Evolutionary conservation across 2,888 invertebrate species (phyloP), one percentile per base, ranked within the genome.

Genomic region (Laspeyria flexula): DNA sequence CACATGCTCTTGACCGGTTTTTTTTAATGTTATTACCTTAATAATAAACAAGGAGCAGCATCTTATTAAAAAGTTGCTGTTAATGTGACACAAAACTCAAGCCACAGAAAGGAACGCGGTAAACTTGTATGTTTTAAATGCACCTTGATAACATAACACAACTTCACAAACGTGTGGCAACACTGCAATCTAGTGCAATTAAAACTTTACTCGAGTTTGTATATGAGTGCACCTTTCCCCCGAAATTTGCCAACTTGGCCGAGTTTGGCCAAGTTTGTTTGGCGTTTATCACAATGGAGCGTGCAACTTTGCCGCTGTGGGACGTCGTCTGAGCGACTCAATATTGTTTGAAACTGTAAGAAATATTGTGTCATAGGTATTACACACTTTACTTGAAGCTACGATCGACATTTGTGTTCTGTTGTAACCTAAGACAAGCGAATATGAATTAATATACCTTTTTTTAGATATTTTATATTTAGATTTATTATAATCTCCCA

Each of bases 151-250:
- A 58, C 59, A 51, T 39, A n/a, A 49, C 45, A 41, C 49, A 51
- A 59, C 55, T 63, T 60, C 48, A 66, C 72, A 75, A 76, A 73
- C 71, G 73, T 73, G 73, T 67, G 64, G 65, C 71, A 71, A 68
- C 67, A 71, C 71, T 80, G 81, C 85, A 83, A 87, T 85, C 81
- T 81, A 77, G 71, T 74, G 84, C 86, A 89, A 90, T 90, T 89
- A 90, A 90, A 90, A 90, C 87, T 90, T 89, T 62, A 52, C 49
- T 42, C 44, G 55, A 80, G 75, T 86, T 84, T 86, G 86, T 90
- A 84, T 87, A 86, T 77, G 83, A 85, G 81, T 83, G 85, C 90
- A 88, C 85, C 88, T 87, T 88, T 86, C 78, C 73, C 65, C 82
- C 79, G 70, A 86, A 85, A 82, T 83, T 81, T 71, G 73, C 71